Percentiles rank a stretch among this genome's conserved stretches.
Evolutionary conservation across 2,888 invertebrate species (phyloP).

Genomic region (Polydrusus pterygomalis): DNA sequence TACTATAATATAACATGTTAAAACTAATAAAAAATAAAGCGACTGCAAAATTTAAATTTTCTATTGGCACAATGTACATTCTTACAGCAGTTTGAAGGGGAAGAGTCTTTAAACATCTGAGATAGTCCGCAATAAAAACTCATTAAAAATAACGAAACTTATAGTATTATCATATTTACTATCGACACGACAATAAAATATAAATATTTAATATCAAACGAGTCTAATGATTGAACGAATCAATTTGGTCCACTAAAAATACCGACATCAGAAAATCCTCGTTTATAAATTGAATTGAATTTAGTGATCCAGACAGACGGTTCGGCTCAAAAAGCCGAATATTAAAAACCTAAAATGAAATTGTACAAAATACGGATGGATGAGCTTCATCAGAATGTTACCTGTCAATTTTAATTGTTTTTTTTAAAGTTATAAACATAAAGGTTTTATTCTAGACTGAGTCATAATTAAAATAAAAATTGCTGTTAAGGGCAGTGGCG

Average conservation of each 20-base stretch:
- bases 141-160: too few species aligned
- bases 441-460: background rate
- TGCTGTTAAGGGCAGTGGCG: too few species aligned
- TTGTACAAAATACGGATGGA: conserved; percentile 13
- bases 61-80: too few species aligned
- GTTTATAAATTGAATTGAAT: conserved; percentile 38
- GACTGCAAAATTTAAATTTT: too few species aligned
- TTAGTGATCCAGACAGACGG: conserved; percentile 30
- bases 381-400: background rate
- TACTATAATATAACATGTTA: too few species aligned
- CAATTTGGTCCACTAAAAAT: conserved; percentile 10
- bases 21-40: too few species aligned
- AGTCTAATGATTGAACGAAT: conserved; percentile 10
- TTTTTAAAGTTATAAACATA: background rate
- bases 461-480: too few species aligned
- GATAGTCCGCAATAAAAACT: too few species aligned
- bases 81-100: too few species aligned
- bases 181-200: background rate
- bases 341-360: conserved; percentile 38
- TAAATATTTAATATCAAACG: background rate
- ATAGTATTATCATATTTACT: too few species aligned
- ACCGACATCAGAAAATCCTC: conserved; percentile 16
- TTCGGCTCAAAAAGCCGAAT: conserved; percentile 29
- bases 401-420: conserved; percentile 5
- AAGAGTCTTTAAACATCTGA: too few species aligned